Evolutionary conservation across 2,113 vertebrate genomes (phyloP).

Genomic region (Salvelinus namaycush): DNA sequence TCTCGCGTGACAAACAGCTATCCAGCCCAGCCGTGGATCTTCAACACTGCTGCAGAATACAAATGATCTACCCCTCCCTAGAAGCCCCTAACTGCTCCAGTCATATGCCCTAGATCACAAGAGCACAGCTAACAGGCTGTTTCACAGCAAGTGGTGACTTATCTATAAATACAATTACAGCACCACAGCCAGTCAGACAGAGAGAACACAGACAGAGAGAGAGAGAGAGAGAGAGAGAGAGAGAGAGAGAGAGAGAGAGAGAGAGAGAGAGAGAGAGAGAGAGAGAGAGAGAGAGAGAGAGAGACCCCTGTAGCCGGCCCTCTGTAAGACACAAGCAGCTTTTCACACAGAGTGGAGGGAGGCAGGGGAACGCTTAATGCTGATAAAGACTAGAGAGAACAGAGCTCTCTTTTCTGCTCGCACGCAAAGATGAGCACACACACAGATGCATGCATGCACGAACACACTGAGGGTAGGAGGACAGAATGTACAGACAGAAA

Average conservation of each 20-base stretch:
- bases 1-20: background rate
- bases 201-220: no score
- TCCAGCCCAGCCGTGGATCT: background rate
- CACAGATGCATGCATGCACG: background rate
- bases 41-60: no score
- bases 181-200: slow-evolving; percentile 10
- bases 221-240: background rate
- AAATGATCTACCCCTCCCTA: background rate
- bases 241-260: no score
- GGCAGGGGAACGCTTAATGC: no score
- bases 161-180: background rate
- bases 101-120: slow-evolving; percentile 38
- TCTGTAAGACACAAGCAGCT: background rate
- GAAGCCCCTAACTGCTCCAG: background rate
- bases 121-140: slow-evolving; percentile 7
- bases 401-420: no score
- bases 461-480: background rate
- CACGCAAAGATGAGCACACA: background rate
- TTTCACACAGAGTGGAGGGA: no score
- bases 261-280: background rate
- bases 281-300: no score
- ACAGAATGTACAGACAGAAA: no score
- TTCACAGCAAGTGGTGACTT: background rate
- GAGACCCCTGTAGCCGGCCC: background rate
- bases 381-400: no score